Evolutionary conservation across 2,888 invertebrate genomes (phyloP).

Genomic region (Drosophila anomelani): DNA sequence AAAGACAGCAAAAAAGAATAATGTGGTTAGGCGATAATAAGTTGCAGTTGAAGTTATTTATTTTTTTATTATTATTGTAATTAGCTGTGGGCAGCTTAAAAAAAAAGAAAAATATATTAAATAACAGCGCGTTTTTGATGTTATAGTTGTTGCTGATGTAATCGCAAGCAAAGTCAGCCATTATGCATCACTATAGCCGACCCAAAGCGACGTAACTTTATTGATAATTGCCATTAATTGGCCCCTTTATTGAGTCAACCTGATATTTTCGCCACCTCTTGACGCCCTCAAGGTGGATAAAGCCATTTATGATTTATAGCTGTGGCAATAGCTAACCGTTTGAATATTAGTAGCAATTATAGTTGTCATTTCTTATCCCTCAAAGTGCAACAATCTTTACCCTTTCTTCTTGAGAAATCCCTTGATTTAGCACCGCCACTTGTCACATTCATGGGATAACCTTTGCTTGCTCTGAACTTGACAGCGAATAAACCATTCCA

Average conservation of each 20-base stretch:
- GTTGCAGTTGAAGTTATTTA: constrained; percentile 28
- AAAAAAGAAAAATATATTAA: constrained; percentile 26
- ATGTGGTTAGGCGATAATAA: constrained; percentile 38
- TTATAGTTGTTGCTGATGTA: constrained; percentile 50
- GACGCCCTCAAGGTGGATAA: constrained; percentile 19
- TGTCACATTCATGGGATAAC: constrained; percentile 2
- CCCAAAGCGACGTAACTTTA: constrained; percentile 34
- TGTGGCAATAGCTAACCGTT: constrained; percentile 11
- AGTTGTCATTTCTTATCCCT: background rate
- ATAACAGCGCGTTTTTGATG: constrained; percentile 31
- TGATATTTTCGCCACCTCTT: constrained; percentile 22
- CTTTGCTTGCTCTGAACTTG: constrained; percentile 8
- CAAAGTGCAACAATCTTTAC: too few species aligned
- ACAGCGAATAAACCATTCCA: constrained; percentile 22
- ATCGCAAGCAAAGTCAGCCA: constrained; percentile 42
- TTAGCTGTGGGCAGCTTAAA: constrained; percentile 39
- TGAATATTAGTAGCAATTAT: background rate
- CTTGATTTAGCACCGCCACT: background rate
- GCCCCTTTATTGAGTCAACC: constrained; percentile 52
- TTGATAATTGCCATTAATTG: constrained; percentile 63
- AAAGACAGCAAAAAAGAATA: constrained; percentile 22
- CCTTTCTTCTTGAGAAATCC: background rate
- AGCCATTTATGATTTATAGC: constrained; percentile 39
- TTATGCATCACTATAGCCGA: constrained; percentile 34
- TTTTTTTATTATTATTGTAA: constrained; percentile 34